Percentiles rank a stretch among this genome's conserved stretches.
These are phyloP conservation scores for Bombus balteatus DNA, from an alignment of 1,140 invertebrate genomes.

Conservation along the genomic window DNA sequence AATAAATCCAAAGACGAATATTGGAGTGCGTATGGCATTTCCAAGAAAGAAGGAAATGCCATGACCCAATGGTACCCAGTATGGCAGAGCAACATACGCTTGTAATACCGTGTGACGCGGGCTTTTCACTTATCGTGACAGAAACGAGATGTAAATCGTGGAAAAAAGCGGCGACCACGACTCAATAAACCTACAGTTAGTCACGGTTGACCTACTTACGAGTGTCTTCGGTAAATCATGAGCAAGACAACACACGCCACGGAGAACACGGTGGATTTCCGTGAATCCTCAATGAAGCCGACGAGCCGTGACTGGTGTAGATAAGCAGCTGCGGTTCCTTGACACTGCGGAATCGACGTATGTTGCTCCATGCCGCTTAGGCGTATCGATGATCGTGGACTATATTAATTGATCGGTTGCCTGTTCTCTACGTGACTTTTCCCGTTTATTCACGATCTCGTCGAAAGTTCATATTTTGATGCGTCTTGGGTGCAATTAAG, in stretches of 20 bases:
- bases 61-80: background rate
- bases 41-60: constrained; percentile 9
- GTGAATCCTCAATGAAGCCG: constrained; percentile 66
- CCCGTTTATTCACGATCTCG: background rate
- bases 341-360: constrained; percentile 54
- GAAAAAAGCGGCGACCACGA: constrained; percentile 1
- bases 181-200: constrained; percentile 53
- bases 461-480: background rate
- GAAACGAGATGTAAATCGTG: constrained; percentile 52
- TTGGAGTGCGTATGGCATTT: background rate
- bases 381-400: constrained; percentile 34
- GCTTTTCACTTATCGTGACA: constrained; percentile 19
- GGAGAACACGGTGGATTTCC: constrained; percentile 54
- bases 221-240: constrained; percentile 62
- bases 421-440: background rate
- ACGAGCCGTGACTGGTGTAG: constrained; percentile 59
- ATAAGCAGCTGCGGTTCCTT: constrained; percentile 55
- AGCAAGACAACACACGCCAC: constrained; percentile 21
- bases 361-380: constrained; percentile 16
- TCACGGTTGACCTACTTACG: constrained; percentile 64
- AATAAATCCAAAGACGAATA: background rate
- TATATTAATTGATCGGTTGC: constrained; percentile 49
- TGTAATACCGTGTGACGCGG: background rate
- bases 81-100: background rate
- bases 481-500: background rate